Evolutionary conservation across 1,140 invertebrate species (phyloP).

Genomic region (Bombyx mori): ASM3026992v2 NC_085111.1:6994001-6994500

Average conservation of each 20-base stretch:
- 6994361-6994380: too few relatives aligned
- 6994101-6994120: constrained; percentile 33
- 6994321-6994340: too few relatives aligned
- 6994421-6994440: too few relatives aligned
- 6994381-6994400: too few relatives aligned
- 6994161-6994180: constrained; percentile 29
- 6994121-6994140: constrained; percentile 29
- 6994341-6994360: too few relatives aligned
- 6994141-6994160: constrained; percentile 38
- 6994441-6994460: too few relatives aligned
- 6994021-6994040: constrained; percentile 38
- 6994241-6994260: constrained; percentile 10
- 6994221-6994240: constrained; percentile 25
- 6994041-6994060: constrained; percentile 21
- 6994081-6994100: constrained; percentile 37
- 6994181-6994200: constrained; percentile 8
- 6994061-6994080: constrained; percentile 25
- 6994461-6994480: too few relatives aligned
- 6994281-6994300: too few relatives aligned
- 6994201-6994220: constrained; percentile 32
- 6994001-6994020: constrained; percentile 14
- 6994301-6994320: too few relatives aligned
- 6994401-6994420: too few relatives aligned
- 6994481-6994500: too few relatives aligned
- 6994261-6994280: constrained; percentile 1